These are phyloP conservation scores for Graphium colonna DNA, from an alignment of 2,888 invertebrate species.

Conservation along the genomic window DNA sequence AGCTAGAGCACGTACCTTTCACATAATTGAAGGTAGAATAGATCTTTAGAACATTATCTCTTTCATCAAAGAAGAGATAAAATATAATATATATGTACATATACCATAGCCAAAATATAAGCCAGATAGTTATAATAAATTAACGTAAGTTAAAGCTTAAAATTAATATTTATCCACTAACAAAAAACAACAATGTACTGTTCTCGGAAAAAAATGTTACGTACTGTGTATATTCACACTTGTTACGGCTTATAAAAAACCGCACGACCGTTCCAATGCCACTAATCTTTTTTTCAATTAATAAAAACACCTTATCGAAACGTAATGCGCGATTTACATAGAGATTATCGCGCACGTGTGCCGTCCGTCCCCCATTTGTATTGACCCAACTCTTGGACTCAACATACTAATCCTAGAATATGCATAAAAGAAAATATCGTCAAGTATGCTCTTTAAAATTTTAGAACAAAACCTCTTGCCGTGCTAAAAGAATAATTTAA, in stretches of 20 bases:
- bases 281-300: constrained; percentile 74
- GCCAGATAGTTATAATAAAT: too few species aligned
- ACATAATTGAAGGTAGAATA: too few species aligned
- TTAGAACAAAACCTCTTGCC: too few species aligned
- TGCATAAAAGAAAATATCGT: constrained; percentile 4
- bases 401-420: constrained; percentile 22
- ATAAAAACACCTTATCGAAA: constrained; percentile 70
- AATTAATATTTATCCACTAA: too few species aligned
- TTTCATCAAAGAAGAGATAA: too few species aligned
- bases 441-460: constrained; percentile 1
- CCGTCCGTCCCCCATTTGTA: constrained; percentile 27
- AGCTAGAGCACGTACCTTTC: too few species aligned
- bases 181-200: too few species aligned
- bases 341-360: constrained; percentile 67
- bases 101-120: too few species aligned
- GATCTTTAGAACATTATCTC: too few species aligned
- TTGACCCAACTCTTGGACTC: constrained; percentile 26
- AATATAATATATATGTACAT: too few species aligned
- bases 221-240: neutral
- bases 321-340: constrained; percentile 68
- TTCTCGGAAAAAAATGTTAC: too few species aligned
- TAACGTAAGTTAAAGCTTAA: too few species aligned
- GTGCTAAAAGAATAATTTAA: neutral
- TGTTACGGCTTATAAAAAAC: neutral
- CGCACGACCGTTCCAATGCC: constrained; percentile 32